Evolutionary conservation across 2,888 invertebrate species (phyloP), one percentile per base, ranked within the genome.

Genomic region (Oeneis ivallda): DNA sequence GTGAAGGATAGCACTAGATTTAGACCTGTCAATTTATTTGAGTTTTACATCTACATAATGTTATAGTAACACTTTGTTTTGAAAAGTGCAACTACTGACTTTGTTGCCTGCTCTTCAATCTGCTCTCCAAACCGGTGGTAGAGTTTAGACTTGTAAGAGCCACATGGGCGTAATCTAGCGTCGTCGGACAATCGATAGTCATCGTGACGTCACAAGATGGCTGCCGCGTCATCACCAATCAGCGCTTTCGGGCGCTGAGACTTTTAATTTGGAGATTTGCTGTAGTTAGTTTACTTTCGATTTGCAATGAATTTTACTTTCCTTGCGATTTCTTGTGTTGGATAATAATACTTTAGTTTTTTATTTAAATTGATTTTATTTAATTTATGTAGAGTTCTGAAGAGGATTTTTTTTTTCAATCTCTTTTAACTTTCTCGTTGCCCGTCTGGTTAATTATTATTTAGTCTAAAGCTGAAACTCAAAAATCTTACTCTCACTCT

Each of bases 141-240:
- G 26, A 26, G 26, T 26, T 5, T 26, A 4, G 5, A 26, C 26
- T 26, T 4, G 26, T 26, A 26, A 26, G 26, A 26, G 26, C 26
- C 26, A 26, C 37, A 37, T 37, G 37, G 37, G 8, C 37, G 37
- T 0, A 6, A 37, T 37, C 8, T 37, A 37, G 7, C 37, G 4
- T 9, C 37, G 15, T 57, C 13, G 19, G 39, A 19, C 39, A 43
- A 41, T 8, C 56, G 56, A 11, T 34, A 56, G 72, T 76, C 75
- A 76, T 69, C 64, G 63, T 76, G 76, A 76, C 76, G 73, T 66
- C 70, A 74, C 74, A 74, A 76, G 63, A 76, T 75, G 76, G 76
- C 74, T 41, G 71, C 72, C 68, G 67, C 64, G 75, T 77, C 76
- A 76, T 75, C 70, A 56, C 64, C 66, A 47, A 67, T 76, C 76